Evolutionary conservation across 2,113 vertebrate species (phyloP), one percentile per base, ranked within the genome.

Genomic region (Gobiocypris rarus): DNA sequence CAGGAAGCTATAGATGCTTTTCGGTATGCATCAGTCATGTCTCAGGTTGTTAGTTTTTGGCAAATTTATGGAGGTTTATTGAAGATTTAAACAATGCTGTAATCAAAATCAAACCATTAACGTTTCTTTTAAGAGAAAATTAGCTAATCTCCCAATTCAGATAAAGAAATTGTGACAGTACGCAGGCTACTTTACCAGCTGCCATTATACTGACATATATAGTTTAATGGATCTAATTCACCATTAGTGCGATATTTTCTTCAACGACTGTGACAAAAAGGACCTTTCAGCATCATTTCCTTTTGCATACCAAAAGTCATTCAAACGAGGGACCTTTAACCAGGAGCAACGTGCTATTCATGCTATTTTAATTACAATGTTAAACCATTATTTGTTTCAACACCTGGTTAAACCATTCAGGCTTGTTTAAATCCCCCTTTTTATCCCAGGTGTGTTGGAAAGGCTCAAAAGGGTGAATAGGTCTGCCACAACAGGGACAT

Each of bases 361-460:
- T 90, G 91, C 92, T 90, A 93, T 93, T 93, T 93, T 94, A 94
- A 95, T 94, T 94, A 94, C 94, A 94, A 94, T 94, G 93, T 94
- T 94, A 94, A 95, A 94, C 93, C 93, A 94, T 93, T 95, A 94
- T 94, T 95, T 94, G 94, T 95, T 94, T 95, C 94, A 95, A 92
- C 94, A 95, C 94, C 94, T 95, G 94, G 93, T 95, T 94, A 94
- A 95, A 92, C 94, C 92, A 93, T 94, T 94, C 94, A 94, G 91
- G 90, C 92, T 93, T 93, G 93, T 93, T 94, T 94, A 95, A 95
- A 94, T 93, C 93, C 92, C 92, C 90, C 92, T 92, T 93, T 96
- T 96, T 96, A 95, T 96, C 92, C 95, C 96, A 98, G 97, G 97
- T 97, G 96, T 97, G 95, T 96, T 96, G 94, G 94, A 94, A 95